Percentiles rank a stretch among this genome's conserved stretches.
phyloP scores from a whole-genome alignment of 1,140 invertebrate genomes.

The Chrysopa pallens region DNA sequence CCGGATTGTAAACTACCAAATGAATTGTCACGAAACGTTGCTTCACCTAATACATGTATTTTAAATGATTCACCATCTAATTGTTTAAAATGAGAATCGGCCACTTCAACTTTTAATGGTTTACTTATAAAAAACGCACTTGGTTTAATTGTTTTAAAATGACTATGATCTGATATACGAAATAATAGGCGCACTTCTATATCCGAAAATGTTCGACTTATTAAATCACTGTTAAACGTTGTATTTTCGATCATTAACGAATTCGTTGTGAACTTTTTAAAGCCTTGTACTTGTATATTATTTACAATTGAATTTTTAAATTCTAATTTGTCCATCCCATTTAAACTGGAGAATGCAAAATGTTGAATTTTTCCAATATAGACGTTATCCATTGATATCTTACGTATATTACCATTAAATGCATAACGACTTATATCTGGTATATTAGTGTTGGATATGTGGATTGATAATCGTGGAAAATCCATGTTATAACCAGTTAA shows the following conservation, averaged over 20 bases:
- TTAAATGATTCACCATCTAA: slow-evolving; percentile 45
- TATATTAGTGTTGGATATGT: too few species aligned
- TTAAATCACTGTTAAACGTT: slow-evolving; percentile 29
- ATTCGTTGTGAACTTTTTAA: slow-evolving; percentile 55
- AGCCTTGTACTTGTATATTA: slow-evolving; percentile 46
- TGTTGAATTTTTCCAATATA: slow-evolving; percentile 39
- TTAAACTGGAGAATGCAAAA: slow-evolving; percentile 52
- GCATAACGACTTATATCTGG: slow-evolving; percentile 19
- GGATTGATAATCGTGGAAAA: not conserved
- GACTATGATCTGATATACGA: slow-evolving; percentile 37
- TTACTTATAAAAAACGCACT: slow-evolving; percentile 35
- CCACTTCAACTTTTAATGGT: slow-evolving; percentile 28
- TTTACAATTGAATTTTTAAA: slow-evolving; percentile 33
- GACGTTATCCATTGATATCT: slow-evolving; percentile 40
- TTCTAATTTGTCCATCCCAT: slow-evolving; percentile 30
- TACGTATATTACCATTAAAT: slow-evolving; percentile 48
- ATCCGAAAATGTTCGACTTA: slow-evolving; percentile 53
- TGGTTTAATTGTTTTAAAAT: slow-evolving; percentile 26
- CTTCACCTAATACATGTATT: slow-evolving; percentile 35
- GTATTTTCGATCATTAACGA: slow-evolving; percentile 35
- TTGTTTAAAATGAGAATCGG: slow-evolving; percentile 28
- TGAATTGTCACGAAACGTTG: slow-evolving; percentile 45
- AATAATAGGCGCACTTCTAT: slow-evolving; percentile 46
- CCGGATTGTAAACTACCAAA: slow-evolving; percentile 33
- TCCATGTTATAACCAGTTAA: slow-evolving; percentile 9